Conservation (phyloP, 2,113 vertebrate genomes). For the Galeopterus variegatus region DNA sequence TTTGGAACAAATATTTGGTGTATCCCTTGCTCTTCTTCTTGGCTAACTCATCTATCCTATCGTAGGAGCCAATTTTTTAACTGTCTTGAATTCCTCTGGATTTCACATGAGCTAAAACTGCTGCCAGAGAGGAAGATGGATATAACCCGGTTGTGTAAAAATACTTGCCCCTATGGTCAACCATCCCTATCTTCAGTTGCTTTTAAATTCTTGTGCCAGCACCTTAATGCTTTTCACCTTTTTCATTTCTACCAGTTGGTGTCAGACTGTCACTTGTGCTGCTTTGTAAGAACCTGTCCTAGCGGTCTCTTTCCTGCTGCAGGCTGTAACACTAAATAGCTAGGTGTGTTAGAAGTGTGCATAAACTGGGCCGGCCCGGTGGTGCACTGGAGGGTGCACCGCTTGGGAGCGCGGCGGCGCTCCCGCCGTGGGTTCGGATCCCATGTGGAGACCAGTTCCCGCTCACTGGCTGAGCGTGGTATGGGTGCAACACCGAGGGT, state of each 20-base stretch:
- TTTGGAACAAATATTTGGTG: conserved; percentile 34
- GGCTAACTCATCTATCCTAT: conserved; percentile 33
- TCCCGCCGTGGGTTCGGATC: no score
- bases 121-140: background rate
- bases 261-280: background rate
- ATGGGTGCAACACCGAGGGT: no score
- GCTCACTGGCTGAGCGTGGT: no score
- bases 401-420: no score
- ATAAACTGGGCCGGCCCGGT: no score
- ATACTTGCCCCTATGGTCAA: background rate
- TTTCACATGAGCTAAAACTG: conserved; percentile 50
- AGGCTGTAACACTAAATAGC: background rate
- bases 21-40: background rate
- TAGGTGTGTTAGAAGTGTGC: background rate
- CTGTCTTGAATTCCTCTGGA: conserved; percentile 49
- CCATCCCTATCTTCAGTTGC: background rate
- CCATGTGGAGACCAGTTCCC: no score
- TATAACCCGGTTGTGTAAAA: conserved; percentile 15
- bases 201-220: background rate
- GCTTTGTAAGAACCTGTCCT: background rate
- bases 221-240: conserved; percentile 34
- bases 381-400: no score
- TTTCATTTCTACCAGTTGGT: conserved; percentile 15
- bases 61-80: conserved; percentile 54
- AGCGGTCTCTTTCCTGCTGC: background rate